A percentile compares a stretch with the other conserved stretches of the same genome.
These are phyloP conservation scores for Vandiemenella viatica DNA, from an alignment of 2,888 invertebrate species.

Conservation along the genomic window DNA sequence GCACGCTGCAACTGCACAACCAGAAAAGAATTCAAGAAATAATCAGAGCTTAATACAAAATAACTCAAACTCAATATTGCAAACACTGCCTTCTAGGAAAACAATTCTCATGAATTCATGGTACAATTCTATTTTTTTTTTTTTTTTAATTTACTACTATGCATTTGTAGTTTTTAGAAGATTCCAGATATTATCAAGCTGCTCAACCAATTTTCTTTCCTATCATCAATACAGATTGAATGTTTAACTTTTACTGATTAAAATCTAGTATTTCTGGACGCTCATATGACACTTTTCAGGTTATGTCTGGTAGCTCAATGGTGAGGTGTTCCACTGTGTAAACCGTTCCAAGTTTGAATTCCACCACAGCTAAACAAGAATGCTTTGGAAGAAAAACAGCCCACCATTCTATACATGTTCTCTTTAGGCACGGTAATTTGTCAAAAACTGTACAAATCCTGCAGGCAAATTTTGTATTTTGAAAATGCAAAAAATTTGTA, in stretches of 20 bases:
- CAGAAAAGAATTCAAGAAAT: conserved; percentile 5
- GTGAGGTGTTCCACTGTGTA: background rate
- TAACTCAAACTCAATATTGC: background rate
- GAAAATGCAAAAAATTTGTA: too few relatives aligned
- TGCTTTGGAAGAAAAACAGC: too few relatives aligned
- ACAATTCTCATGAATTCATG: background rate
- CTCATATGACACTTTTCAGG: background rate
- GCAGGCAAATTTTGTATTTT: too few relatives aligned
- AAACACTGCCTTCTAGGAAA: background rate
- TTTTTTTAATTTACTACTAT: background rate
- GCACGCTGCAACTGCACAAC: conserved; percentile 51
- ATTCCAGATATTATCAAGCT: background rate
- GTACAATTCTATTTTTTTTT: background rate
- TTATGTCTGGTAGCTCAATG: background rate
- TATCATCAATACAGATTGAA: too few relatives aligned
- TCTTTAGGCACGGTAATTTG: too few relatives aligned
- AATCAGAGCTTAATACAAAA: background rate
- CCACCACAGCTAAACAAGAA: too few relatives aligned
- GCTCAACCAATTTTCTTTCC: too few relatives aligned
- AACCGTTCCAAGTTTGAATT: too few relatives aligned
- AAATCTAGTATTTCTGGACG: background rate
- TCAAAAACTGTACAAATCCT: too few relatives aligned
- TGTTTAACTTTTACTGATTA: background rate
- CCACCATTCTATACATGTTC: too few relatives aligned
- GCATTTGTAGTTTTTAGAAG: background rate